phyloP scores from a whole-genome alignment of 2,888 invertebrate genomes.

The Drosophila monieri region DNA sequence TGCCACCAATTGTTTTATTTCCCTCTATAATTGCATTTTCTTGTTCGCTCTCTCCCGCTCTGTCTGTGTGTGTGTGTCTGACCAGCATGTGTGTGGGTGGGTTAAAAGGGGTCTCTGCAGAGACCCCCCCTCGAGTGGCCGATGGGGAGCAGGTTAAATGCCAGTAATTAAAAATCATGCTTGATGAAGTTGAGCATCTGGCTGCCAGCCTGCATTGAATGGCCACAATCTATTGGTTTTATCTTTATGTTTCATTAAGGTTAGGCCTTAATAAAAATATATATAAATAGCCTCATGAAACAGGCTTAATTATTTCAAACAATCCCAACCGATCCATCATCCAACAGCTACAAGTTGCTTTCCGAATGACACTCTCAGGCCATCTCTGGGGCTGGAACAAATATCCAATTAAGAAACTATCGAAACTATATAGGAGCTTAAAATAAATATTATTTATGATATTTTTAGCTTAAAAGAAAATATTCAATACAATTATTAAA shows the following conservation, averaged over 20 bases:
- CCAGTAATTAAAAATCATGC: slow-evolving; percentile 23
- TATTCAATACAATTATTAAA: too few relatives aligned
- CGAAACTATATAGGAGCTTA: too few relatives aligned
- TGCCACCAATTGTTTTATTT: slow-evolving; percentile 61
- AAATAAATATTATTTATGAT: neutral
- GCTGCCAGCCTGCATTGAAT: neutral
- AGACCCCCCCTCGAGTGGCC: slow-evolving; percentile 8
- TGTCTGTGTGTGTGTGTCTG: neutral
- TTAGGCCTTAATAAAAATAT: neutral
- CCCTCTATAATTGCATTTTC: slow-evolving; percentile 76
- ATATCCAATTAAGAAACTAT: neutral
- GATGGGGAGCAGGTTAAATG: slow-evolving; percentile 25
- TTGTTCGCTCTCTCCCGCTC: slow-evolving; percentile 52
- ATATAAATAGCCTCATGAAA: neutral
- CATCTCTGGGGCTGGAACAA: neutral
- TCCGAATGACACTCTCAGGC: slow-evolving; percentile 29
- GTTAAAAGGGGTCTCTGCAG: neutral
- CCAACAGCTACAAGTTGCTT: slow-evolving; percentile 32
- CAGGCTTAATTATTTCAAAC: slow-evolving; percentile 4
- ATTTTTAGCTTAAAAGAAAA: too few relatives aligned
- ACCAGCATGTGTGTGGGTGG: slow-evolving; percentile 1
- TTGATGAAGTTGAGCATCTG: neutral
- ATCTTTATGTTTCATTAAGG: neutral
- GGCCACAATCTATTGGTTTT: too few relatives aligned
- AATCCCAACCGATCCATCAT: slow-evolving; percentile 12